Base-by-base conservation (phyloP, 2,888 invertebrate genomes). In the Pterobdella sp. region DNA sequence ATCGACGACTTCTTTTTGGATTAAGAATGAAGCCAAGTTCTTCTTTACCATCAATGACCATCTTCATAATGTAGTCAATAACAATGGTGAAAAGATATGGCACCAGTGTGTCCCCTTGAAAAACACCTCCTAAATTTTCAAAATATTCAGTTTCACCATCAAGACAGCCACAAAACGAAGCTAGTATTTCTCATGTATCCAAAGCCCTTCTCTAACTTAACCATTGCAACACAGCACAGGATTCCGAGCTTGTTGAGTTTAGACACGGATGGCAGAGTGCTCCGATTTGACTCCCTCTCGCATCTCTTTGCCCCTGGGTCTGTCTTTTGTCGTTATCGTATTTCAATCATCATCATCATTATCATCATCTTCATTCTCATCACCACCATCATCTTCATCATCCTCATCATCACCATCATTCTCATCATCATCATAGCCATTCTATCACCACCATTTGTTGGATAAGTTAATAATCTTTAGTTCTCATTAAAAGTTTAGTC, bases 221-320 rank as follows among this genome's bases (percentile, higher is more conserved):
- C 49, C 7, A 42, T 14, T 14, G 49, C 49, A 42, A 42, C 49
- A 65, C 32, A 71, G 71, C 22, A 3, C 1, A 31, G 32, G 26
- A 31, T 56, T 34, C 86, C 87, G 0, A 89, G 90, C 0, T 90
- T 91, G 80, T 84, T 91, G 2, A 90, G 90, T 0, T 76, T 91
- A 81, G 91, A 91, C 82, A 87, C 86, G 0, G 89, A 90, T 80
- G 90, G 90, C 0, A 87, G 91, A 36, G 91, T 91, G 1, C 81
- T 91, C 31, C 87, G 91, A 32, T 85, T 90, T 78, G 91, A 91
- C 84, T 91, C 91, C 0, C 87, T 90, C 78, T 91, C 91, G 0
- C 91, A 91, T 85, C 75, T 81, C 1, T 75, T 83, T 26, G 81
- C 82, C 0, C 79, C 82, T 34, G 83, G 83, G 81, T 82, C 74